Base-by-base conservation (phyloP, 1,140 invertebrate genomes). In the Drosophila athabasca region DNA sequence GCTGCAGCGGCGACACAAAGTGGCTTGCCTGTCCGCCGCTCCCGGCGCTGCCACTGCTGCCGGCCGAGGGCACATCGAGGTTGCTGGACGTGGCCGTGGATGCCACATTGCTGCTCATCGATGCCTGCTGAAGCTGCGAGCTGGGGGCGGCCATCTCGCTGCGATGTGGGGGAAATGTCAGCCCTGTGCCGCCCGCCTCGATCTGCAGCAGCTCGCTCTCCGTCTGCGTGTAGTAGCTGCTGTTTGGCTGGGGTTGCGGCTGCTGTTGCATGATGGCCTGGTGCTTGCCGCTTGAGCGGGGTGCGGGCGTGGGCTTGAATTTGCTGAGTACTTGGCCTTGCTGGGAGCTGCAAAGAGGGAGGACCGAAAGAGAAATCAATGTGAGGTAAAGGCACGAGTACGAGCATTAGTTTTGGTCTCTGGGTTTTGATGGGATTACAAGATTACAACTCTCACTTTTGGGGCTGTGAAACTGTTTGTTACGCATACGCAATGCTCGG, bases 191-290 rank as follows among this genome's bases (percentile, higher is more conserved):
- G 29, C 87, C 73, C 19, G 90, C 90, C 65, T 91, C 90, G 31
- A 91, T 66, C 61, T 91, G 90, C 60, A 91, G 62, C 67, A 91
- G 48, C 61, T 91, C 90, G 60, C 90, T 91, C 55, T 91, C 90
- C 39, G 90, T 91, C 64, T 91, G 90, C 26, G 90, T 91, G 58
- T 91, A 91, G 57, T 91, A 91, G 54, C 88, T 91, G 83, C 82
- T 91, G 75, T 70, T 4, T 6, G 24, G 24, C 24, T 26, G 65
- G 31, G 87, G 83, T 48, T 80, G 76, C 59, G 81, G 77, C 65
- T 61, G 31, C 51, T 90, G 90, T 62, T 91, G 85, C 90, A 91
- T 91, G 54, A 71, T 76, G 64, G 45, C 6, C 31, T 55, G 65
- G 4, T 57, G 46, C 15, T 44, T 81, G 55, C 45, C 43, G 29